These are phyloP conservation scores for Chinchilla lanigera DNA, from an alignment of 2,113 vertebrate species.

Conservation along the genomic window DNA sequence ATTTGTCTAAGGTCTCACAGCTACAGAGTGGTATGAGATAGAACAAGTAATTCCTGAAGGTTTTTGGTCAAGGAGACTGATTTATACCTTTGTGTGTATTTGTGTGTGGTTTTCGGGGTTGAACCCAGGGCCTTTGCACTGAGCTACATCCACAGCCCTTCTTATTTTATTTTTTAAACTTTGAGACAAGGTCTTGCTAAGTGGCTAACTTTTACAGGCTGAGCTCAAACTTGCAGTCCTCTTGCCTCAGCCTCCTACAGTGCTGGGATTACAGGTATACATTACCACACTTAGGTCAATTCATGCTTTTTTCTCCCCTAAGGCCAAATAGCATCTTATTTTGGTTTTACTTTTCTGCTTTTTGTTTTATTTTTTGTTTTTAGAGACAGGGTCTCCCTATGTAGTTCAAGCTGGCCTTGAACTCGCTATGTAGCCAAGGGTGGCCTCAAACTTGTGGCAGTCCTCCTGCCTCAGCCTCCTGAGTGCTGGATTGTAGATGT, in stretches of 20 bases:
- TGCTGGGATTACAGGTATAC: neutral
- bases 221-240: neutral
- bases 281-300: neutral
- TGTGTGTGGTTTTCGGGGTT: neutral
- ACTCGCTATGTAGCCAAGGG: too few species aligned
- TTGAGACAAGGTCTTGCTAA: neutral
- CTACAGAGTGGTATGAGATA: neutral
- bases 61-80: neutral
- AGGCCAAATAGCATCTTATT: neutral
- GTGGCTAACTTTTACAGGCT: neutral
- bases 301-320: neutral
- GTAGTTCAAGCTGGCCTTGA: neutral
- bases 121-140: neutral
- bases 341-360: neutral
- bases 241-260: neutral
- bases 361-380: neutral
- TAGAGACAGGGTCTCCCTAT: neutral
- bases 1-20: neutral
- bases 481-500: too few species aligned
- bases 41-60: conserved; percentile 26
- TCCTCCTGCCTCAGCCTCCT: too few species aligned
- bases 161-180: neutral
- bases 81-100: neutral
- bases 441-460: too few species aligned
- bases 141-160: neutral